Base-by-base conservation (phyloP, 2,888 invertebrate genomes). In the Tillus elongatus region DNA sequence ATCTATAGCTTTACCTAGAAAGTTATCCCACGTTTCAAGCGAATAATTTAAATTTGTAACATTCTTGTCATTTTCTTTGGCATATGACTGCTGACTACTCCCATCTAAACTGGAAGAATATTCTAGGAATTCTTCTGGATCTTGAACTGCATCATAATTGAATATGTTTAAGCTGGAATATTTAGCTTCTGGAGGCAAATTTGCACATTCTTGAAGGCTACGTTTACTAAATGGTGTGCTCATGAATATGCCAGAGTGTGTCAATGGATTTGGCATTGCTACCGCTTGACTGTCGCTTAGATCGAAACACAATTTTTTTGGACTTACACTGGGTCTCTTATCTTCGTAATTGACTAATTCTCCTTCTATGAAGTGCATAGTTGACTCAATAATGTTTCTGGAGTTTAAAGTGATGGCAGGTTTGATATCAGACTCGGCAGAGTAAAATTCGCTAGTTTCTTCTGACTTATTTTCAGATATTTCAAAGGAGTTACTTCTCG, bases 21-120 rank as follows among this genome's bases (percentile, higher is more conserved):
- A 66, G 42, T 61, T 62, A 49, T 66, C 63, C 67, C 67, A 67
- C 1, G 65, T 65, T 45, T 67, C 66, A 34, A 66, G 44, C 0
- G 65, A 66, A 49, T 64, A 66, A 36, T 60, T 58, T 26, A 64
- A 49, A 41, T 53, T 45, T 16, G 42, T 36, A 26, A 39, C 44
- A 11, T 36, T 32, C 13, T 11, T 4, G 13, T 36, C 26, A 3
- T 33, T 35, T 2, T 30, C 2, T 2, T 13, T 19, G 24, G 24
- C n/a, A n/a, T 8, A 8, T 8, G n/a, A 8, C 6, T n/a, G 6
- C n/a, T n/a, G 6, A 19, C 24, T 19, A 19, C 24, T n/a, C n/a
- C n/a, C 24, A 19, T 19, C 24, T 6, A 19, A 6, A 8, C 24
- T 19, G 24, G 24, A 6, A 8, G n/a, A 6, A 8, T n/a, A 8